Base-by-base conservation (phyloP, 2,888 invertebrate species). In the Tipula confusa region DNA sequence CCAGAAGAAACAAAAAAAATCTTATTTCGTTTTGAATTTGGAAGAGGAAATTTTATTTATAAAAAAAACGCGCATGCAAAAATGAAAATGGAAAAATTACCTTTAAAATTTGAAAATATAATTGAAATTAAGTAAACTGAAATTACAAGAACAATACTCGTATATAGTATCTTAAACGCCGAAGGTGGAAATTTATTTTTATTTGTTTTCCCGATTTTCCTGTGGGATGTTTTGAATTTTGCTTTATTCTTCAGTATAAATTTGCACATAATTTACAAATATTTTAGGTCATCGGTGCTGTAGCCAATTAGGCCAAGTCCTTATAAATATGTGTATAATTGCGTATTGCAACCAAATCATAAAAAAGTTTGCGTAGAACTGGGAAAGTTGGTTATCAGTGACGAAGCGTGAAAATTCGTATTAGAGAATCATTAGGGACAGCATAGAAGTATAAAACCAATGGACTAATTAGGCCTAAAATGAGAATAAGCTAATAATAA, bases 101-200 rank as follows among this genome's bases (percentile, higher is more conserved):
- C 24, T 64, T 64, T 64, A 64, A 64, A 64, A 64, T 64, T 64
- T 64, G 64, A 64, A 64, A 64, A 64, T n/a, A n/a, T 64, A 64
- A 64, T 64, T 64, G 64, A 64, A 64, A 64, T 64, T 24, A 64
- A 64, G 64, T 18, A 18, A 64, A 64, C 64, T 24, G 64, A 64
- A 24, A 64, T n/a, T n/a, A n/a, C n/a, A n/a, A 1, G 0, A 64
- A 64, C 24, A 43, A 9, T 36, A 36, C 43, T n/a, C 36, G n/a
- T n/a, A n/a, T 36, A 36, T 11, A 36, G 36, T 43, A n/a, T 2
- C 13, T 5, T 31, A 31, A 11, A 38, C 38, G 13, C 38, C 7
- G 38, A 1, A 11, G 38, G 38, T 38, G 38, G 38, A 38, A 38
- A 3, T 38, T n/a, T n/a, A 3, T 11, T 38, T 38, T 38, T 38